A percentile compares a stretch with the other conserved stretches of the same genome.
phyloP scores from a whole-genome alignment of 2,113 vertebrate genomes.

The Callionymus lyra region DNA sequence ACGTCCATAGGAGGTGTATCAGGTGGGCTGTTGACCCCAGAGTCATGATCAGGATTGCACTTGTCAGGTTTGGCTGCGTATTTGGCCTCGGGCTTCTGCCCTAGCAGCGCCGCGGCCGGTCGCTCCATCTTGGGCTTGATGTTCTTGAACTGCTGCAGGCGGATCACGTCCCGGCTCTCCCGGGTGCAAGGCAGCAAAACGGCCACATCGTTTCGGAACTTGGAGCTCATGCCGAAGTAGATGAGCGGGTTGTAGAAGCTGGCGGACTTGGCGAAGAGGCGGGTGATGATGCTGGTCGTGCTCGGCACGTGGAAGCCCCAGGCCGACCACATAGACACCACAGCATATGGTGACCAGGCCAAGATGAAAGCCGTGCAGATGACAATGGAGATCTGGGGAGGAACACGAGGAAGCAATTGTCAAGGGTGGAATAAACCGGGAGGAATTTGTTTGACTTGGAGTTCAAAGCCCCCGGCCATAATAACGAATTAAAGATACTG shows the following conservation, averaged over 20 bases:
- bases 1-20: slow-evolving; percentile 56
- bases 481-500: too few relatives aligned
- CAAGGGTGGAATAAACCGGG: slow-evolving; percentile 5
- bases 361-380: slow-evolving; percentile 76
- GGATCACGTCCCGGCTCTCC: slow-evolving; percentile 62
- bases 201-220: slow-evolving; percentile 70
- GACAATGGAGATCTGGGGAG: slow-evolving; percentile 68
- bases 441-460: too few relatives aligned
- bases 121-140: slow-evolving; percentile 63
- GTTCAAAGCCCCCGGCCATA: too few relatives aligned
- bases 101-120: slow-evolving; percentile 10
- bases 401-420: slow-evolving; percentile 36
- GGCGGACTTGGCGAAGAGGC: slow-evolving; percentile 75
- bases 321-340: slow-evolving; percentile 76
- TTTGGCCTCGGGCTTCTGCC: slow-evolving; percentile 43
- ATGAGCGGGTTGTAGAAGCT: slow-evolving; percentile 78
- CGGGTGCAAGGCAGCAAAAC: slow-evolving; percentile 60
- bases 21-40: slow-evolving; percentile 57
- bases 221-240: slow-evolving; percentile 79
- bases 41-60: slow-evolving; percentile 49
- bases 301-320: slow-evolving; percentile 68
- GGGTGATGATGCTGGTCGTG: slow-evolving; percentile 73
- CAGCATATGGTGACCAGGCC: slow-evolving; percentile 75
- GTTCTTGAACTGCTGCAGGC: slow-evolving; percentile 66
- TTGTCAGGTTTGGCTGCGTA: slow-evolving; percentile 14